Conservation (phyloP, 1,140 invertebrate species). For the Caerostris extrusa region DNA sequence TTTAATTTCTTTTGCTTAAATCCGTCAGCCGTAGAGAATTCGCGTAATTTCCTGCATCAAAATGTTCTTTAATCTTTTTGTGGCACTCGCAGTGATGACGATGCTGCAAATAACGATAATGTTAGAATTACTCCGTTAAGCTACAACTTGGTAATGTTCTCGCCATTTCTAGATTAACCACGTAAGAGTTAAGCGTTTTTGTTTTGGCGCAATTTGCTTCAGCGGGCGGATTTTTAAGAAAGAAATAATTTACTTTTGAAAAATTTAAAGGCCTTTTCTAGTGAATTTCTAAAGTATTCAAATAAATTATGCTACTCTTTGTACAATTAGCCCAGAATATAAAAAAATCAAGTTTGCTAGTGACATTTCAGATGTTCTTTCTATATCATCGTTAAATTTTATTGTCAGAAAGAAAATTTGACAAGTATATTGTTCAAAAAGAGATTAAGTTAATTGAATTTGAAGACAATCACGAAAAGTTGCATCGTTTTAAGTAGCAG, state of each 20-base stretch:
- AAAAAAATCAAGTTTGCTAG: not conserved
- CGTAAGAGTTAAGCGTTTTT: not conserved
- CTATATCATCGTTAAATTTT: not conserved
- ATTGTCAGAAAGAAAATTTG: not conserved
- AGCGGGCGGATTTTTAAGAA: not conserved
- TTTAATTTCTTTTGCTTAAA: not conserved
- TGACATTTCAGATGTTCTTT: not conserved
- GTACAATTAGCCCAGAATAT: not conserved
- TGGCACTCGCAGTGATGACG: not conserved
- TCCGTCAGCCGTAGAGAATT: not conserved
- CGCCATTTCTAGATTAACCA: slow-evolving; percentile 3
- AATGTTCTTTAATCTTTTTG: not conserved
- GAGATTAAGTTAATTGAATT: not conserved
- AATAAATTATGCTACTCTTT: not conserved
- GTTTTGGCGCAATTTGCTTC: not conserved
- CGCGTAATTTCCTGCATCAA: not conserved
- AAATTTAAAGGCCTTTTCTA: not conserved
- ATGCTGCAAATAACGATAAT: slow-evolving; percentile 5
- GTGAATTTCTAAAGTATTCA: not conserved
- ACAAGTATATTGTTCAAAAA: not conserved
- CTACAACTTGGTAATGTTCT: not conserved
- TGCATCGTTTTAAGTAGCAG: not conserved
- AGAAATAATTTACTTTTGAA: not conserved
- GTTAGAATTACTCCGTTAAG: not conserved
- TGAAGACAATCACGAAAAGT: not conserved